Percentiles rank a stretch among this genome's conserved stretches.
Conservation (phyloP, 2,113 vertebrate species). For the Leptodactylus fuscus region DNA sequence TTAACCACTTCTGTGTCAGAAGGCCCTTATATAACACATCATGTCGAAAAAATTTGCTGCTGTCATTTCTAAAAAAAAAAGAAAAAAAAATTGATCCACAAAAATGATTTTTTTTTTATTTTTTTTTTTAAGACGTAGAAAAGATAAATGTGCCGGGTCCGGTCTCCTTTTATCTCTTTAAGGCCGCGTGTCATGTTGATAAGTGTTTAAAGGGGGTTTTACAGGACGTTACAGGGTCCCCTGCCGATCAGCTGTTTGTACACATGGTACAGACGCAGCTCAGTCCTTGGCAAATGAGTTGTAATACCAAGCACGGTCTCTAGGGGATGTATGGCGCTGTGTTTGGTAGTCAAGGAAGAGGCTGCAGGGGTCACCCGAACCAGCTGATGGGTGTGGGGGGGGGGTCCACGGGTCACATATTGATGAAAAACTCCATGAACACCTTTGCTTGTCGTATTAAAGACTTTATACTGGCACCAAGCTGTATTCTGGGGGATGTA, state of each 20-base stretch:
- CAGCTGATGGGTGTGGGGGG: no score
- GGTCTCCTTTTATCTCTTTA: background rate
- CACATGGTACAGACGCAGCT: no score
- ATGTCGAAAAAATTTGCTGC: constrained; percentile 23
- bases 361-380: no score
- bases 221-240: no score
- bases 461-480: constrained; percentile 4
- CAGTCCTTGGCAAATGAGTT: no score
- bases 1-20: constrained; percentile 61
- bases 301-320: no score
- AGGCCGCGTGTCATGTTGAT: background rate
- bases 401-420: no score
- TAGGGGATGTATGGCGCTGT: no score
- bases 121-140: constrained; percentile 34
- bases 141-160: background rate
- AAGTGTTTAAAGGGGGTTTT: background rate
- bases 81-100: constrained; percentile 21
- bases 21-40: constrained; percentile 47
- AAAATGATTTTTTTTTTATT: constrained; percentile 32
- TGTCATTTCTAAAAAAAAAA: constrained; percentile 28
- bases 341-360: no score
- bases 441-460: background rate
- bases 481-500: background rate
- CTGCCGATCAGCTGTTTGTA: no score
- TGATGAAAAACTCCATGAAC: no score